Evolutionary conservation across 2,888 invertebrate species (phyloP).

Genomic region (Fragum sueziense): DNA sequence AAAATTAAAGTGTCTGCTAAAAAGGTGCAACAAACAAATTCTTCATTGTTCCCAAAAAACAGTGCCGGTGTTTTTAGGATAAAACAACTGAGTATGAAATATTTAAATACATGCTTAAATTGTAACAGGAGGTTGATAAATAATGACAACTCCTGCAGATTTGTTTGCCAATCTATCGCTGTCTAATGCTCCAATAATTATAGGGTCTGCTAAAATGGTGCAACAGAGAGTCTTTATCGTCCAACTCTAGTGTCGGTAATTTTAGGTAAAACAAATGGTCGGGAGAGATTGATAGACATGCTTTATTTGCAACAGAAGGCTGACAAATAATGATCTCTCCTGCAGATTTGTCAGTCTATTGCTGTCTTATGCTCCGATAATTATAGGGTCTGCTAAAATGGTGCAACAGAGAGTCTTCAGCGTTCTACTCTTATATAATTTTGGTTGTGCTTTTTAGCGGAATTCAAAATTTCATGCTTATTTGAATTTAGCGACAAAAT

Average conservation of each 20-base stretch:
- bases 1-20: background rate
- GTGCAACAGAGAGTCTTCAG: too few species aligned
- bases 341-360: background rate
- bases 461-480: too few species aligned
- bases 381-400: background rate
- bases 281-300: background rate
- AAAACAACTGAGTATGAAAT: background rate
- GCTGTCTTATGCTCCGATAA: background rate
- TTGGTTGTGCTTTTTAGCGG: too few species aligned
- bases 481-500: too few species aligned
- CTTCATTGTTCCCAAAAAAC: too few species aligned
- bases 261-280: too few species aligned
- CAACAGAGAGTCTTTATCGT: too few species aligned
- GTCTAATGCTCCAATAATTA: background rate
- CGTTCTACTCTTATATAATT: too few species aligned
- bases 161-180: background rate
- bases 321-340: background rate
- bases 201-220: background rate
- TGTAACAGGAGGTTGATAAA: background rate
- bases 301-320: background rate
- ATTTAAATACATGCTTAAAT: background rate
- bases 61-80: too few species aligned
- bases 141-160: background rate
- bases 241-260: too few species aligned
- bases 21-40: background rate